phyloP scores from a whole-genome alignment of 2,113 vertebrate species.

The Antigone vipio region DNA sequence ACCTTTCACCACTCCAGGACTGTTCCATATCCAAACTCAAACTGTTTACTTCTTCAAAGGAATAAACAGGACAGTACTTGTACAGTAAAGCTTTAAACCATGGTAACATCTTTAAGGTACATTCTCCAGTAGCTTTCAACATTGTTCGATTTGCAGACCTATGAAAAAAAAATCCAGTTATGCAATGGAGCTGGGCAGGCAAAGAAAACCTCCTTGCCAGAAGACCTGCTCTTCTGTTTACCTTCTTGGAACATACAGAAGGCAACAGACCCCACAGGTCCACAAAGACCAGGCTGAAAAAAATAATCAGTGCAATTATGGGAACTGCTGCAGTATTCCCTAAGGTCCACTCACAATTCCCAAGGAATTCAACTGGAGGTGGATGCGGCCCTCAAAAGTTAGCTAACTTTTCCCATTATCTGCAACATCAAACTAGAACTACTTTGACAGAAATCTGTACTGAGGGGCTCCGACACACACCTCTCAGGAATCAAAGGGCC shows the following conservation, averaged over 20 bases:
- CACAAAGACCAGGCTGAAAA: neutral
- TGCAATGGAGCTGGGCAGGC: neutral
- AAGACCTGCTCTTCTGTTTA: neutral
- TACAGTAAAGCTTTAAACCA: neutral
- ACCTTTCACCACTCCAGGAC: neutral
- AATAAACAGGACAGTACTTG: neutral
- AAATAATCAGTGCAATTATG: neutral
- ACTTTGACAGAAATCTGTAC: neutral
- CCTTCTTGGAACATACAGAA: neutral
- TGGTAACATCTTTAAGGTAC: neutral
- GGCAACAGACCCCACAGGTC: neutral
- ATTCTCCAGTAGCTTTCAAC: neutral
- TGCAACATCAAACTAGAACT: neutral
- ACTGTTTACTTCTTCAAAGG: neutral
- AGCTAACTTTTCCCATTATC: neutral
- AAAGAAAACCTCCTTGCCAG: neutral
- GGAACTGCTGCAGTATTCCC: neutral
- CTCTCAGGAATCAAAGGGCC: neutral
- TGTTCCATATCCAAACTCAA: neutral
- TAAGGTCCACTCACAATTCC: neutral
- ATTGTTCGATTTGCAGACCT: neutral
- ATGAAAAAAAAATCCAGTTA: neutral
- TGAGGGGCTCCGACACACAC: neutral
- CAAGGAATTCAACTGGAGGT: neutral
- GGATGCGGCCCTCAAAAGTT: neutral